These are phyloP conservation scores for Cervus canadensis DNA, from an alignment of 2,113 vertebrate genomes.

Conservation along the genomic window DNA sequence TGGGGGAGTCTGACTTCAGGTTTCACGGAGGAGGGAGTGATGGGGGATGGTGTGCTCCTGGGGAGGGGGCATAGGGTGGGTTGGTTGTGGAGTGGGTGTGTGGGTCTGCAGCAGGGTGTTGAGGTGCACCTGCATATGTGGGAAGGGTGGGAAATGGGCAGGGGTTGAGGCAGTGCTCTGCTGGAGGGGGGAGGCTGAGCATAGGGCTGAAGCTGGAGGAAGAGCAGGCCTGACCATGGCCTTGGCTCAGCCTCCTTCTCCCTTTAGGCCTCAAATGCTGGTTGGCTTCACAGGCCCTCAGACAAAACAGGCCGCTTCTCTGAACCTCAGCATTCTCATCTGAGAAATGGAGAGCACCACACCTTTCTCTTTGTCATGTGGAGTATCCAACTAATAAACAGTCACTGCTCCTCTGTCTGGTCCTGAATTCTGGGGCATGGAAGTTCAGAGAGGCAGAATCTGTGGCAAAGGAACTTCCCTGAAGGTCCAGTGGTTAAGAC, in stretches of 20 bases:
- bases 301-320: not conserved
- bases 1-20: not conserved
- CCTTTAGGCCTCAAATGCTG: not conserved
- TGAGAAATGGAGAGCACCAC: not conserved
- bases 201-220: not conserved
- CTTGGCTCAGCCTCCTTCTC: not conserved
- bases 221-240: accelerated
- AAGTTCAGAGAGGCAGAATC: not conserved
- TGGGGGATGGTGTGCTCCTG: not conserved
- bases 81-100: not conserved
- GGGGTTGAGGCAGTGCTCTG: not conserved
- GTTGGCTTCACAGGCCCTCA: not conserved
- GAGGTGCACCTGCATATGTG: not conserved
- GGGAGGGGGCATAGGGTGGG: no score
- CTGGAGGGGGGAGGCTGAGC: not conserved
- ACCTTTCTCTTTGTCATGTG: not conserved
- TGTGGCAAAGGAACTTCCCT: not conserved
- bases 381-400: not conserved
- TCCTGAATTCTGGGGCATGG: not conserved
- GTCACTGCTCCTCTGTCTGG: not conserved
- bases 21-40: not conserved
- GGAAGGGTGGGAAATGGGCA: not conserved
- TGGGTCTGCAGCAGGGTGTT: not conserved
- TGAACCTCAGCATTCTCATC: not conserved
- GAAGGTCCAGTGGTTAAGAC: not conserved